These are phyloP conservation scores for Teinopalpus imperialis DNA, from an alignment of 2,888 invertebrate species.

Conservation along the genomic window DNA sequence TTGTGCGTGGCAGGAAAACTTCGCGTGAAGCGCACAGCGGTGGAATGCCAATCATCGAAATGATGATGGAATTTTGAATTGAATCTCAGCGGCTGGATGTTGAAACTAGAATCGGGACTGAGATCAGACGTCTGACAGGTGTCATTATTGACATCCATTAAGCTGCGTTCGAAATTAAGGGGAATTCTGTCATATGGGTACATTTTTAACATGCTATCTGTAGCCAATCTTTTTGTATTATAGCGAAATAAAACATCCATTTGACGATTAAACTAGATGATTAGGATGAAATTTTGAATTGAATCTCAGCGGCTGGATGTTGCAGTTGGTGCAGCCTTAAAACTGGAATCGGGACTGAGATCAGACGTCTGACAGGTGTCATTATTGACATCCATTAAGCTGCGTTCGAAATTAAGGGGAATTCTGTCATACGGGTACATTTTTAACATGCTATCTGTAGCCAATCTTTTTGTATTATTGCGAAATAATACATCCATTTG, in stretches of 20 bases:
- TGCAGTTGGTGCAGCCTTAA: conserved; percentile 42
- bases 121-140: conserved; percentile 45
- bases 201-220: conserved; percentile 47
- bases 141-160: conserved; percentile 42
- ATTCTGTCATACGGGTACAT: conserved; percentile 60
- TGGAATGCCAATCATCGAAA: too few species aligned
- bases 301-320: too few species aligned
- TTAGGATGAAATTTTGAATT: too few species aligned
- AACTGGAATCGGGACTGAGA: conserved; percentile 43
- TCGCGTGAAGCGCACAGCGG: too few species aligned
- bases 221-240: conserved; percentile 63
- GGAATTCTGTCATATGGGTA: conserved; percentile 63
- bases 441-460: conserved; percentile 47
- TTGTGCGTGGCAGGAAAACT: too few species aligned
- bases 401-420: conserved; percentile 64
- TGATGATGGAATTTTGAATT: too few species aligned
- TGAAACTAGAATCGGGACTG: conserved; percentile 43
- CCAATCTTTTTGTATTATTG: conserved; percentile 71
- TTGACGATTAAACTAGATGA: conserved; percentile 84
- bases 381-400: conserved; percentile 41
- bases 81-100: too few species aligned
- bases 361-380: conserved; percentile 45
- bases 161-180: conserved; percentile 59
- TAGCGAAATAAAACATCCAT: conserved; percentile 86
- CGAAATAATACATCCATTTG: conserved; percentile 85